Evolutionary conservation across 2,113 vertebrate species (phyloP), one percentile per base, ranked within the genome.

Genomic region (Vombatus ursinus): DNA sequence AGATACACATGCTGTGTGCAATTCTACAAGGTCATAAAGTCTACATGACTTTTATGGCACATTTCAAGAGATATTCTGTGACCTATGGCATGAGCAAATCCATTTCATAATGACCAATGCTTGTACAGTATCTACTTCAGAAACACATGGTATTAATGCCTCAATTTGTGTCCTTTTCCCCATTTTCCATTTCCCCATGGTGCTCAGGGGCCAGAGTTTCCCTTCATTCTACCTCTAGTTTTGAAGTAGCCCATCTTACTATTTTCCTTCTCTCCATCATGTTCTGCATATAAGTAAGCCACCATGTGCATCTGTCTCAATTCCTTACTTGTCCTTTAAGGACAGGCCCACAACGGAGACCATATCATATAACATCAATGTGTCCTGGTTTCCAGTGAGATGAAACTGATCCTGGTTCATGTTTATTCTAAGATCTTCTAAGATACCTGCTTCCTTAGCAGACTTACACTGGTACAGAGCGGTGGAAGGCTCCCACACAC

Each of bases 331-430:
- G 90, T 95, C 68, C 52, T 92, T 4, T 44, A 93, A 50, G 90
- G 77, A 93, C 97, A 96, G 97, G 96, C 68, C 16, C 68, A 95
- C 98, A 96, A 53, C 96, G 96, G 96, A 96, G 96, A 90, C 44
- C 93, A 91, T 96, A 95, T 96, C 94, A 50, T 37, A 68, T 96
- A 96, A 97, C 96, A 95, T 77, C 91, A 97, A 94, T 93, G 8
- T 26, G 90, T 94, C 94, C 90, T 94, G 92, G 91, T 97, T 96
- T 96, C 91, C 84, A 93, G 51, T 8, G 49, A 94, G 61, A 90
- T 89, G 90, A 97, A 98, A 84, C 92, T 51, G 95, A 98, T 97
- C 95, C 94, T 94, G 89, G n/a, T 14, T 53, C 44, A 2, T 96
- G 95, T 96, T 98, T 97, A 97, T 90, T 92, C 77, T 44, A n/a